phyloP scores from a whole-genome alignment of 2,888 invertebrate genomes.

The Galeopsomyia nigrocyanea region DNA sequence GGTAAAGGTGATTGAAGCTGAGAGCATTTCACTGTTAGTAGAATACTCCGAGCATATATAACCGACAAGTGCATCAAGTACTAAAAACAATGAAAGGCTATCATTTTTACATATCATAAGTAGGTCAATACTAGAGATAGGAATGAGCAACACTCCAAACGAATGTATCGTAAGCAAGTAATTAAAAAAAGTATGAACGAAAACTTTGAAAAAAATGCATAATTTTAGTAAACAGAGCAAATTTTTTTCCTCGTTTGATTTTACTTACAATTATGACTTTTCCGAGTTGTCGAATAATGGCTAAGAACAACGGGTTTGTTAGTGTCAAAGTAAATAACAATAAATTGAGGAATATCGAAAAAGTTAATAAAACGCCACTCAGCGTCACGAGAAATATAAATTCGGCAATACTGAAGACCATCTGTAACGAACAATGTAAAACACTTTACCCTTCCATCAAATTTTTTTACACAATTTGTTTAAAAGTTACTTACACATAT shows the following conservation, averaged over 20 bases:
- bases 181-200: background rate
- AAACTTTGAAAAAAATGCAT: background rate
- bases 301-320: slow-evolving; percentile 52
- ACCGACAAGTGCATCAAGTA: slow-evolving; percentile 19
- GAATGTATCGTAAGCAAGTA: background rate
- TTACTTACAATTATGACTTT: slow-evolving; percentile 58
- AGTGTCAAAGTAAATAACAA: slow-evolving; percentile 54
- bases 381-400: slow-evolving; percentile 53
- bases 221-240: background rate
- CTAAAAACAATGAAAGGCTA: slow-evolving; percentile 8
- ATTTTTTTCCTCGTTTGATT: background rate
- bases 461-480: too few relatives aligned
- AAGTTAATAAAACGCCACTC: slow-evolving; percentile 54
- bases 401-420: slow-evolving; percentile 48
- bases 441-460: too few relatives aligned
- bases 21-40: background rate
- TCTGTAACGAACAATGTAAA: slow-evolving; percentile 45
- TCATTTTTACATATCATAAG: background rate
- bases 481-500: too few relatives aligned
- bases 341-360: slow-evolving; percentile 55
- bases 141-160: background rate
- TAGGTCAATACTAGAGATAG: background rate
- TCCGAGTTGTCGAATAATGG: slow-evolving; percentile 52
- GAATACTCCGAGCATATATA: slow-evolving; percentile 9
- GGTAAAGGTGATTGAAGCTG: background rate